Evolutionary conservation across 2,888 invertebrate genomes (phyloP).

Genomic region (Crematogaster levior): DNA sequence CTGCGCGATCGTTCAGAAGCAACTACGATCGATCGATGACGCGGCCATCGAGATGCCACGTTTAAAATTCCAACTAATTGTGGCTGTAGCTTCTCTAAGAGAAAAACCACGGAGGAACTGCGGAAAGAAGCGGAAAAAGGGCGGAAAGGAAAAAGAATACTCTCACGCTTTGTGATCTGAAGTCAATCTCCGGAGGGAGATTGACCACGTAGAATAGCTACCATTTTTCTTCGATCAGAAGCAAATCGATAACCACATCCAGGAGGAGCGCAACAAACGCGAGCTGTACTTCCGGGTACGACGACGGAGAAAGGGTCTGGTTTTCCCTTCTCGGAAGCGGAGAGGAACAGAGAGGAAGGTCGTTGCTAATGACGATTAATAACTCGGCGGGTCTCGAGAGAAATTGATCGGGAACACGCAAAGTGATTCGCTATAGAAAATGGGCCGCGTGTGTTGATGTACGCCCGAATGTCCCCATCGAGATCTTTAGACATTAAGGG

Average conservation of each 20-base stretch:
- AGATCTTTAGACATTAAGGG: neutral
- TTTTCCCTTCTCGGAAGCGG: constrained; percentile 24
- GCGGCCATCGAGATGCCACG: neutral
- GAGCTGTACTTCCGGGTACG: constrained; percentile 56
- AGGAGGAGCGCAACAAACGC: constrained; percentile 60
- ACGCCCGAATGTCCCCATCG: neutral
- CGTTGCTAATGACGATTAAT: constrained; percentile 61
- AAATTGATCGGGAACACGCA: constrained; percentile 1
- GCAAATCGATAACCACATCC: constrained; percentile 68
- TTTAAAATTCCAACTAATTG: constrained; percentile 31
- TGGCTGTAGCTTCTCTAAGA: neutral
- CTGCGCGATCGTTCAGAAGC: neutral
- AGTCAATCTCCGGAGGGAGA: constrained; percentile 69
- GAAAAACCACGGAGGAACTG: neutral
- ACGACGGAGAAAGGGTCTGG: constrained; percentile 12
- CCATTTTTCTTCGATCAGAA: constrained; percentile 61
- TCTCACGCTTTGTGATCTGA: constrained; percentile 50
- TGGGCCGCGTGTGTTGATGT: neutral
- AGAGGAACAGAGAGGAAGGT: constrained; percentile 27
- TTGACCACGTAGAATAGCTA: constrained; percentile 11
- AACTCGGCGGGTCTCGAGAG: constrained; percentile 6
- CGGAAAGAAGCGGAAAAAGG: neutral
- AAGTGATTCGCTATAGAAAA: neutral
- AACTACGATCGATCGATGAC: constrained; percentile 22
- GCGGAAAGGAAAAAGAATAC: neutral